Conservation (phyloP, 2,797 vertebrate species). For the Melanogrammus aeglefinus region DNA sequence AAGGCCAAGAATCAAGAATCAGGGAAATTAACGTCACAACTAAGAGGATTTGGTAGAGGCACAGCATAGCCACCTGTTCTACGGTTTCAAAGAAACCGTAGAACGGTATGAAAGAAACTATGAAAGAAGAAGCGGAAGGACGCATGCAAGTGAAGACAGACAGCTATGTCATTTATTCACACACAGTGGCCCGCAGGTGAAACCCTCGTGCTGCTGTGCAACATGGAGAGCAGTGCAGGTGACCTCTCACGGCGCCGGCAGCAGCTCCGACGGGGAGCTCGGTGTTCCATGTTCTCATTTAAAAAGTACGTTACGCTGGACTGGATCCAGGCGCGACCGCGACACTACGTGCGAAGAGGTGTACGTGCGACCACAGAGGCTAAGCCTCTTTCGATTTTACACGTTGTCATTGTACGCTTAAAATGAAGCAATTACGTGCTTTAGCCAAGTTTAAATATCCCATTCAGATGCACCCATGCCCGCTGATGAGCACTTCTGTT, state of each 20-base stretch:
- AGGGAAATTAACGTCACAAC: too few relatives aligned
- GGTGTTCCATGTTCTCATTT: too few relatives aligned
- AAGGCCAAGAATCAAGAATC: too few relatives aligned
- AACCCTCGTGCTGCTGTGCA: not conserved
- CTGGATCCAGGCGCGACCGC: too few relatives aligned
- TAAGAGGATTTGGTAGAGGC: too few relatives aligned
- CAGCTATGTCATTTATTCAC: not conserved
- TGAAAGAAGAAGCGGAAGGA: not conserved
- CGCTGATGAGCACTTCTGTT: not conserved
- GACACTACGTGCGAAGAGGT: not conserved
- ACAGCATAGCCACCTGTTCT: too few relatives aligned
- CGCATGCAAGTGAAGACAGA: not conserved
- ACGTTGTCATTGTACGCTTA: not conserved
- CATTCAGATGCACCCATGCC: not conserved
- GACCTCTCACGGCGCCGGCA: not conserved
- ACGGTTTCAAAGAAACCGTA: not conserved
- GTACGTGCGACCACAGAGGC: not conserved
- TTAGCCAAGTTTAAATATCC: not conserved
- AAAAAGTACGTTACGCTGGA: too few relatives aligned
- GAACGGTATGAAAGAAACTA: not conserved
- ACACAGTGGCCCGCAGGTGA: not conserved
- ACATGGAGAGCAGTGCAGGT: not conserved
- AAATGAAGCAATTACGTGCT: not conserved
- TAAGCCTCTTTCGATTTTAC: not conserved
- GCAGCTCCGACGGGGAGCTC: not conserved